Evolutionary conservation across 2,113 vertebrate genomes (phyloP).

Genomic region (Cranoglanis bouderius): DNA sequence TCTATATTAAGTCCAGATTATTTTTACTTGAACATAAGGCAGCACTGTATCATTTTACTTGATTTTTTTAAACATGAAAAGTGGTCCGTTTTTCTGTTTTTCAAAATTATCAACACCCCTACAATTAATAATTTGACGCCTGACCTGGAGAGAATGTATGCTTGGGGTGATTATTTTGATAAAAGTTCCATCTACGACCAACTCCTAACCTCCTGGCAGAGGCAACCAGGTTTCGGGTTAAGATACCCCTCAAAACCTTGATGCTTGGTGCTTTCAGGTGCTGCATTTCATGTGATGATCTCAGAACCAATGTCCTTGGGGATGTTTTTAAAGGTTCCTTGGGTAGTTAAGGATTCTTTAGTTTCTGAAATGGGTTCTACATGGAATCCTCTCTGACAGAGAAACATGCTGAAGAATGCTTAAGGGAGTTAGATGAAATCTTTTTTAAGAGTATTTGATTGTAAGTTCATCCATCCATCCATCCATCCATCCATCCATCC

Average conservation of each 20-base stretch:
- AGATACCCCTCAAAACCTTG: background rate
- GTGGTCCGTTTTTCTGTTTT: background rate
- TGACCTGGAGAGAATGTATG: background rate
- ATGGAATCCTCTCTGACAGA: background rate
- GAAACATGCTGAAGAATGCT: background rate
- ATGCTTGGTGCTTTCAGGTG: background rate
- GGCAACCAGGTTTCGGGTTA: background rate
- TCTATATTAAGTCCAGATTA: background rate
- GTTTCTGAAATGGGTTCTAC: background rate
- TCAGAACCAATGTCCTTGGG: background rate
- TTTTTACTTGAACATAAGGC: background rate
- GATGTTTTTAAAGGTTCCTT: background rate
- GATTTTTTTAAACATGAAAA: background rate
- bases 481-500: background rate
- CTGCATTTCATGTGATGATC: background rate
- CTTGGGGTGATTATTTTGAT: background rate
- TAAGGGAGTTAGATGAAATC: background rate
- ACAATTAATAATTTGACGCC: background rate
- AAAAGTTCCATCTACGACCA: background rate
- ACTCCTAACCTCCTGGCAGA: background rate
- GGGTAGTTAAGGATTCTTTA: background rate
- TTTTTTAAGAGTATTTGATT: background rate
- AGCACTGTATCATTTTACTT: background rate
- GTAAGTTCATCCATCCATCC: background rate
- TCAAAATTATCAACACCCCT: background rate